These are phyloP conservation scores for Meloidogyne chitwoodi DNA, from an alignment of 1,140 invertebrate species.

Conservation along the genomic window DNA sequence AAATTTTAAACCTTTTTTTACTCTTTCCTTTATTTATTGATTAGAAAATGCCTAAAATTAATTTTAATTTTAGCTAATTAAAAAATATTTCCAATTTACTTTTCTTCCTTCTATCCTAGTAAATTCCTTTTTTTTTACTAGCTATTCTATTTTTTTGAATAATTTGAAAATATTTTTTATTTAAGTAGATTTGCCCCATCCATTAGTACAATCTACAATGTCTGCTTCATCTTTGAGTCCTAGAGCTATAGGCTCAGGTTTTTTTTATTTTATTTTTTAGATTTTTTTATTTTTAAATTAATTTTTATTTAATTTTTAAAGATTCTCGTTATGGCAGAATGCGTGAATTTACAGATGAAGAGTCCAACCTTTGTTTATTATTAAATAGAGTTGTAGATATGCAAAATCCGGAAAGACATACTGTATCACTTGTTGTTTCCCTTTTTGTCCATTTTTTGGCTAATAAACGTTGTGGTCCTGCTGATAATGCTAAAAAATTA, in stretches of 20 bases:
- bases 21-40: too few species aligned
- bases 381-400: conserved; percentile 76
- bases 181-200: background rate
- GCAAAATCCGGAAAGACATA: conserved; percentile 77
- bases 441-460: conserved; percentile 80
- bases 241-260: background rate
- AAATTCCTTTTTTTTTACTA: background rate
- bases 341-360: conserved; percentile 65
- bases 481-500: conserved; percentile 69
- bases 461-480: conserved; percentile 34
- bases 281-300: background rate
- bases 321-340: conserved; percentile 40
- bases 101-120: background rate
- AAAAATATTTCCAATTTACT: too few species aligned
- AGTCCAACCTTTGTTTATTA: conserved; percentile 65
- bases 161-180: background rate
- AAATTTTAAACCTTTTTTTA: too few species aligned
- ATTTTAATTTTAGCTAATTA: too few species aligned
- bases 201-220: background rate
- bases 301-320: background rate
- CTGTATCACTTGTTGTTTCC: conserved; percentile 88
- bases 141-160: background rate
- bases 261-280: too few species aligned
- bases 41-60: too few species aligned
- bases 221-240: background rate